Evolutionary conservation across 2,113 vertebrate genomes (phyloP), one percentile per base, ranked within the genome.

Genomic region (Chaetodon auriga): DNA sequence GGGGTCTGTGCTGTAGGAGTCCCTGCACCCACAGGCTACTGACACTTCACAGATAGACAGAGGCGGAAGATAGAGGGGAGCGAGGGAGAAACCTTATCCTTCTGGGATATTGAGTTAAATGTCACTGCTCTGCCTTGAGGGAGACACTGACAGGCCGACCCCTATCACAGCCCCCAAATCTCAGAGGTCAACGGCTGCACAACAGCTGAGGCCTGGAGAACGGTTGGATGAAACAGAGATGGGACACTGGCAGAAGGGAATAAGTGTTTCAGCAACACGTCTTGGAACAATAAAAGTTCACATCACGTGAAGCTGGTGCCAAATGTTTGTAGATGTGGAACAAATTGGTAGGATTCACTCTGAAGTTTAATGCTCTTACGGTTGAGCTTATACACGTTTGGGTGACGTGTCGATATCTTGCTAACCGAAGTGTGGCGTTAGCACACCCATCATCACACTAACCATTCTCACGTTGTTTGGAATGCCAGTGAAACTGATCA

Each of bases 101-200:
- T 84, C 87, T 90, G 88, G 90, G 93, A 94, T 94, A 95, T 95
- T 95, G 93, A 95, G 90, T 95, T 95, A 95, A 95, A 95, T 95
- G 95, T 95, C 94, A 95, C 74, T 84, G 86, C 92, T 77, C 77
- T 87, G 69, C 87, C 83, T 83, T 88, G 90, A 95, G 91, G 92
- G 89, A 93, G 90, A 92, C 91, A 94, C 93, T 94, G 94, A 95
- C 94, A 94, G 90, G 85, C 90, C 36, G 82, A 92, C 92, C 86
- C 87, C 82, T 82, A 88, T 84, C 78, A 51, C 86, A 85, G 86
- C 79, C 87, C 92, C 78, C 73, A 92, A 91, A 91, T 92, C 93
- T 90, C 91, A 90, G 89, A 93, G 92, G 89, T 93, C 88, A 91
- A 71, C 63, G 86, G 75, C 88, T 87, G 84, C 49, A 92, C 85